Evolutionary conservation across 2,113 vertebrate species (phyloP).

Genomic region (Leucopternis melanops): DNA sequence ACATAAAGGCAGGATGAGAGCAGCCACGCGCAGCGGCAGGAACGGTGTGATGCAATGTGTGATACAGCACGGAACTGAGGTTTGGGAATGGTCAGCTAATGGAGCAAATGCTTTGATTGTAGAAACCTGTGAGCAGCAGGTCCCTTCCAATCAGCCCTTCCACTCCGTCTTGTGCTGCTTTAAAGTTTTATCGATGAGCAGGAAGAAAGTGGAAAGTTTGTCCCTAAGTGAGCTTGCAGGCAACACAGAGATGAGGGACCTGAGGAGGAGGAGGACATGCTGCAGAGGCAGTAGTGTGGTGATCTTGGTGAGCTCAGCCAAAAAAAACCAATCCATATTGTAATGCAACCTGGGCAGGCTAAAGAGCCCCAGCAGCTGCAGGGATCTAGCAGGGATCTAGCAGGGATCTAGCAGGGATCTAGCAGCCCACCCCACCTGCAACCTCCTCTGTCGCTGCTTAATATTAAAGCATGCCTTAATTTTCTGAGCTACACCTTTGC

Average conservation of each 20-base stretch:
- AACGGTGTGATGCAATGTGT: neutral
- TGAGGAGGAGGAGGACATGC: neutral
- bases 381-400: neutral
- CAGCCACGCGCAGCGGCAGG: neutral
- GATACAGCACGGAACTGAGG: neutral
- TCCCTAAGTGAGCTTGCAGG: neutral
- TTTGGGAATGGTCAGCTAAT: neutral
- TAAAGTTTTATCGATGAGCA: neutral
- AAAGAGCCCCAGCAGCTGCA: neutral
- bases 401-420: neutral
- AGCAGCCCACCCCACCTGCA: neutral
- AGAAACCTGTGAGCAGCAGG: neutral
- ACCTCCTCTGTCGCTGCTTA: neutral
- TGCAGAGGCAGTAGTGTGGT: accelerated
- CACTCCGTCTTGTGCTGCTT: neutral
- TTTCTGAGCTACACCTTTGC: neutral
- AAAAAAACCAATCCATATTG: neutral
- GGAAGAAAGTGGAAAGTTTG: neutral
- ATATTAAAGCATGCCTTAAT: neutral
- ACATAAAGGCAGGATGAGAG: neutral
- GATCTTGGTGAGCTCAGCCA: neutral
- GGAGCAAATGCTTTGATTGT: neutral
- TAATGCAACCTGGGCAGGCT: neutral
- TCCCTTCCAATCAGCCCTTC: neutral
- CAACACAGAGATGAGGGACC: neutral